phyloP scores from a whole-genome alignment of 2,113 vertebrate genomes.

The Dissostichus mawsoni region DNA sequence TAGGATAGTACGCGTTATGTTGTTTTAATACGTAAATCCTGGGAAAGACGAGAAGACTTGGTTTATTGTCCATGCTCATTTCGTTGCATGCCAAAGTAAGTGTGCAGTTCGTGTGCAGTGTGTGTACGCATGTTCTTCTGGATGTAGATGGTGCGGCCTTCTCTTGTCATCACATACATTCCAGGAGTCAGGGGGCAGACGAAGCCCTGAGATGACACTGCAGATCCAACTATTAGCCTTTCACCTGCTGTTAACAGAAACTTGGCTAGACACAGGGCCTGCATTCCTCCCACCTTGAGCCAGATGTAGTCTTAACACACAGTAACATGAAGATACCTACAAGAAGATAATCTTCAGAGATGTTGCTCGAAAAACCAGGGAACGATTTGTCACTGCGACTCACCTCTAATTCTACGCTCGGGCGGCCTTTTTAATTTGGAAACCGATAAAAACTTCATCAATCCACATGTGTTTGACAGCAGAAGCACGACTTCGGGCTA shows the following conservation, averaged over 20 bases:
- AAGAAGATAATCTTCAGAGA: conserved; percentile 64
- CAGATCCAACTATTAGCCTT: conserved; percentile 93
- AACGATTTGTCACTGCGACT: conserved; percentile 54
- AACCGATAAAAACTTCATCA: conserved; percentile 72
- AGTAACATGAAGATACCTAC: conserved; percentile 75
- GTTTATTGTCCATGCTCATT: conserved; percentile 63
- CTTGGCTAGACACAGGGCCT: conserved; percentile 88
- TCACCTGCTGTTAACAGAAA: conserved; percentile 93
- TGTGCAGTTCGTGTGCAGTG: conserved; percentile 23
- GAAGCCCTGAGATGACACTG: conserved; percentile 90
- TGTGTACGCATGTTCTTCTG: conserved; percentile 48
- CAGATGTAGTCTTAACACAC: conserved; percentile 87
- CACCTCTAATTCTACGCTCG: conserved; percentile 54
- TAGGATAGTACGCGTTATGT: conserved; percentile 38
- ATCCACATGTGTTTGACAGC: conserved; percentile 80
- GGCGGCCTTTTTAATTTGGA: conserved; percentile 70
- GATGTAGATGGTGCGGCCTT: conserved; percentile 63
- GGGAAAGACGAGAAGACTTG: conserved; percentile 48
- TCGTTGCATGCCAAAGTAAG: conserved; percentile 39
- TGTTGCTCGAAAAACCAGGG: conserved; percentile 37
- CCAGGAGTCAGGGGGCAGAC: conserved; percentile 90
- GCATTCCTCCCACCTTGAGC: conserved; percentile 87
- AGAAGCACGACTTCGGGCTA: conserved; percentile 70
- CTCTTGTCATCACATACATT: conserved; percentile 97
- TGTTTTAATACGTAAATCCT: conserved; percentile 51